phyloP scores from a whole-genome alignment of 2,888 invertebrate species.

The Hyposoter didymator region DNA sequence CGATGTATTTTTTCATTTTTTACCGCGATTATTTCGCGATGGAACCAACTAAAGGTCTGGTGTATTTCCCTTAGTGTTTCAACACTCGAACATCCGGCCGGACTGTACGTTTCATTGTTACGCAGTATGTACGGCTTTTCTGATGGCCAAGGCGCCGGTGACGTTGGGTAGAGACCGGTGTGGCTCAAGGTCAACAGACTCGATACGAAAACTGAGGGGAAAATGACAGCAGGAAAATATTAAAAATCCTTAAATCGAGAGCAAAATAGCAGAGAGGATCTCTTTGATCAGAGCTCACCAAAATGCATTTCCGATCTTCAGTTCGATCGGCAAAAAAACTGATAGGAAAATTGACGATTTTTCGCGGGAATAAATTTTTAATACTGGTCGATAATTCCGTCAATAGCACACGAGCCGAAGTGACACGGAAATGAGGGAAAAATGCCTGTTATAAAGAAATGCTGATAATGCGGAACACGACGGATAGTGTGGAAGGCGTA shows the following conservation, averaged over 20 bases:
- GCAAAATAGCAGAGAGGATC: conserved; percentile 83
- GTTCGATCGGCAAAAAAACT: neutral
- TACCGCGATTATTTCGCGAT: neutral
- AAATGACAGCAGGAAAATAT: neutral
- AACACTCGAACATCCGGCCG: neutral
- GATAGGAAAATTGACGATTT: neutral
- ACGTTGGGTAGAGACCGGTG: neutral
- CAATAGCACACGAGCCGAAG: neutral
- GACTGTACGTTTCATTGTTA: neutral
- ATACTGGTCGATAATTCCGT: neutral
- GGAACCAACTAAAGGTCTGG: neutral
- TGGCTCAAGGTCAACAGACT: neutral
- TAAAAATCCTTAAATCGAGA: neutral
- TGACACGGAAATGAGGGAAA: neutral
- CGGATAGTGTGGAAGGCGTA: neutral
- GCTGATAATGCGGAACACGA: neutral
- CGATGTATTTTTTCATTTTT: neutral
- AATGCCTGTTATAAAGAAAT: neutral
- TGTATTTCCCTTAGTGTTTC: neutral
- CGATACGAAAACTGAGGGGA: neutral
- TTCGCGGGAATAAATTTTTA: neutral
- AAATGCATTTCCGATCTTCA: neutral
- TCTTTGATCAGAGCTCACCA: neutral
- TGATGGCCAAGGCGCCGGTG: neutral
- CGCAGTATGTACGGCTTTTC: too few species aligned